Evolutionary conservation across 2,888 invertebrate genomes (phyloP).

Genomic region (Macaria liturata): DNA sequence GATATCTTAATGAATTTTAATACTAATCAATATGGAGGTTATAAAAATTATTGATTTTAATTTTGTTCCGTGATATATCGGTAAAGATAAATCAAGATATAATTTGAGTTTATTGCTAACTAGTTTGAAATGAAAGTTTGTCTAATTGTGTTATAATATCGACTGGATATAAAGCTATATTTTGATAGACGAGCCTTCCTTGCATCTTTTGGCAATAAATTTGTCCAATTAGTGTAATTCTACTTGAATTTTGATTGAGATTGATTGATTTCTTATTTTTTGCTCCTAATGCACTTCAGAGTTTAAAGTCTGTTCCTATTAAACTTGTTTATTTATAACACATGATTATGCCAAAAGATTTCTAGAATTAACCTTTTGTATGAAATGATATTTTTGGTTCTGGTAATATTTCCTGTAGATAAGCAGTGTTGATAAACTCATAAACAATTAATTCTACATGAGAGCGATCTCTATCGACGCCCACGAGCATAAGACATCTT

Average conservation of each 20-base stretch:
- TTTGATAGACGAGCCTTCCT: no score
- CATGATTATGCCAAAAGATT: conserved; percentile 5
- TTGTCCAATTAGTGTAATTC: no score
- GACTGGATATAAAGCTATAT: no score
- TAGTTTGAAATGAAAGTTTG: conserved; percentile 4
- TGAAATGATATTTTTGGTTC: conserved; percentile 1
- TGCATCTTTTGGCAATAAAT: no score
- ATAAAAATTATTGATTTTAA: conserved; percentile 26
- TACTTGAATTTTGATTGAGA: no score
- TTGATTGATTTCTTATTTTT: no score
- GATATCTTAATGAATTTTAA: conserved; percentile 26
- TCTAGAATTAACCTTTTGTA: conserved; percentile 1
- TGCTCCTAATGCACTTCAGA: no score
- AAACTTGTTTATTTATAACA: no score
- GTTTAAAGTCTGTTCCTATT: not conserved
- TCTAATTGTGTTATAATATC: no score
- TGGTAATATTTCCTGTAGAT: conserved; percentile 4
- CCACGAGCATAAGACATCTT: conserved; percentile 21
- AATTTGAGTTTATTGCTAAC: conserved; percentile 18
- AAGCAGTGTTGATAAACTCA: conserved; percentile 8
- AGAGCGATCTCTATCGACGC: conserved; percentile 22
- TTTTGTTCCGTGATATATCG: conserved; percentile 22
- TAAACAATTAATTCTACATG: conserved; percentile 20
- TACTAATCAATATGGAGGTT: conserved; percentile 27
- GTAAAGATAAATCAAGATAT: conserved; percentile 18